These are phyloP conservation scores for Lates japonicus DNA, from an alignment of 2,797 vertebrate genomes.

Conservation along the genomic window DNA sequence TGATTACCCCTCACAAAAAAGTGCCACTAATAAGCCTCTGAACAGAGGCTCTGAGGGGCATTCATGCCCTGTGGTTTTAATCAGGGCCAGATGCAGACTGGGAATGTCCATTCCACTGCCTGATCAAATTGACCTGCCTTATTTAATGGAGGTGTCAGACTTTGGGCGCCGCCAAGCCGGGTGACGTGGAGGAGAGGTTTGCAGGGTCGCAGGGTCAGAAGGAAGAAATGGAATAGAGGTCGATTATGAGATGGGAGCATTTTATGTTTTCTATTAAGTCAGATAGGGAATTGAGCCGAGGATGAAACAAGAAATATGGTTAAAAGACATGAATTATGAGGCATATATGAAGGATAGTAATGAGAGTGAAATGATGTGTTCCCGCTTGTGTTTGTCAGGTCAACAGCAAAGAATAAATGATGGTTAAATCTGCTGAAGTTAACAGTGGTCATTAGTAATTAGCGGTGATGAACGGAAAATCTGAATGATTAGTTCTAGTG, in stretches of 20 bases:
- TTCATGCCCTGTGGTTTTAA: slow-evolving; percentile 62
- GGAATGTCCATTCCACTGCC: slow-evolving; percentile 50
- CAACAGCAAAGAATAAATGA: slow-evolving; percentile 16
- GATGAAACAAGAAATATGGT: slow-evolving; percentile 32
- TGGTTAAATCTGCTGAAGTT: slow-evolving; percentile 15
- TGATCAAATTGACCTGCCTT: slow-evolving; percentile 75
- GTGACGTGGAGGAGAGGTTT: slow-evolving; percentile 42
- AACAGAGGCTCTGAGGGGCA: slow-evolving; percentile 52
- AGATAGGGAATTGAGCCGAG: slow-evolving; percentile 4
- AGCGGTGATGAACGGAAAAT: slow-evolving; percentile 27
- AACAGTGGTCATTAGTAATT: slow-evolving; percentile 24
- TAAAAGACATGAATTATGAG: slow-evolving; percentile 24
- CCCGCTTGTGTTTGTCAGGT: slow-evolving; percentile 3
- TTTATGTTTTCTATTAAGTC: slow-evolving; percentile 59
- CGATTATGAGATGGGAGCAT: slow-evolving; percentile 48
- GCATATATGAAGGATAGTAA: slow-evolving; percentile 16
- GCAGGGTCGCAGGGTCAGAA: slow-evolving; percentile 39
- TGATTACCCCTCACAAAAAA: slow-evolving; percentile 69
- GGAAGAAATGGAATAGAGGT: slow-evolving; percentile 45
- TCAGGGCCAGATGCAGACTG: slow-evolving; percentile 73
- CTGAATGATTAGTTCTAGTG: slow-evolving; percentile 31
- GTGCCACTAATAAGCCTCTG: slow-evolving; percentile 71
- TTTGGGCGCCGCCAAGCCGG: slow-evolving; percentile 41
- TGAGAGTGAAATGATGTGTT: slow-evolving; percentile 27
- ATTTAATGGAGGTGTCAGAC: slow-evolving; percentile 75